Conservation (phyloP, 2,113 vertebrate genomes). For the Rhizomys pruinosus region DNA sequence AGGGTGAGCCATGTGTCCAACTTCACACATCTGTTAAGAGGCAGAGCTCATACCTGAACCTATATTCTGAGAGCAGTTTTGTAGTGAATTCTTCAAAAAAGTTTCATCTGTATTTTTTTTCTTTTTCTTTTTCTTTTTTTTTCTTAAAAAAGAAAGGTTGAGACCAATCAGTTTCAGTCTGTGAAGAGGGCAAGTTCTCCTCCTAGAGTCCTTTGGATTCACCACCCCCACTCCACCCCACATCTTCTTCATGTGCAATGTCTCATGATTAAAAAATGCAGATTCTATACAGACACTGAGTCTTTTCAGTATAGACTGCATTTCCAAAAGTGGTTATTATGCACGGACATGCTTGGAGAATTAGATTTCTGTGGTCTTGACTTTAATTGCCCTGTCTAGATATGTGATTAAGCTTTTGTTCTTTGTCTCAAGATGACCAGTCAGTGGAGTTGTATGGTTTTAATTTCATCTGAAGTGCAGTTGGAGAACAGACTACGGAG, state of each 20-base stretch:
- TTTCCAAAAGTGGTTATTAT: slow-evolving; percentile 76
- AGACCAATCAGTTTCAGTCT: neutral
- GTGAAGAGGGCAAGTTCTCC: neutral
- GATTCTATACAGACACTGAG: slow-evolving; percentile 78
- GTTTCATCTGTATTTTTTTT: no score
- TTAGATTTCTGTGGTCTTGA: slow-evolving; percentile 80
- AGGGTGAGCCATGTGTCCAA: neutral
- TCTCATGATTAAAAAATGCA: slow-evolving; percentile 75
- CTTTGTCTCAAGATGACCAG: slow-evolving; percentile 78
- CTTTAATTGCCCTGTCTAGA: slow-evolving; percentile 81
- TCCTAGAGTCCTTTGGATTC: neutral
- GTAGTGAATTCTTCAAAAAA: slow-evolving; percentile 24
- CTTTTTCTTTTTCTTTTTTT: neutral
- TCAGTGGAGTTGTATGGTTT: slow-evolving; percentile 71
- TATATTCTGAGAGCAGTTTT: neutral
- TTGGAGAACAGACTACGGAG: slow-evolving; percentile 52
- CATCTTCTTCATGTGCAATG: slow-evolving; percentile 56
- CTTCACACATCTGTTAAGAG: neutral
- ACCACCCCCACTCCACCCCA: neutral
- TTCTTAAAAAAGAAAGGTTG: neutral
- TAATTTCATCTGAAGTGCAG: slow-evolving; percentile 76
- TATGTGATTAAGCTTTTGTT: slow-evolving; percentile 81
- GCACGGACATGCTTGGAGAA: slow-evolving; percentile 74
- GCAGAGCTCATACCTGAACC: neutral
- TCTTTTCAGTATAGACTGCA: slow-evolving; percentile 71